A percentile compares a stretch with the other conserved stretches of the same genome.
Evolutionary conservation across 2,113 vertebrate species (phyloP).

Genomic region (Oncorhynchus gorbuscha): DNA sequence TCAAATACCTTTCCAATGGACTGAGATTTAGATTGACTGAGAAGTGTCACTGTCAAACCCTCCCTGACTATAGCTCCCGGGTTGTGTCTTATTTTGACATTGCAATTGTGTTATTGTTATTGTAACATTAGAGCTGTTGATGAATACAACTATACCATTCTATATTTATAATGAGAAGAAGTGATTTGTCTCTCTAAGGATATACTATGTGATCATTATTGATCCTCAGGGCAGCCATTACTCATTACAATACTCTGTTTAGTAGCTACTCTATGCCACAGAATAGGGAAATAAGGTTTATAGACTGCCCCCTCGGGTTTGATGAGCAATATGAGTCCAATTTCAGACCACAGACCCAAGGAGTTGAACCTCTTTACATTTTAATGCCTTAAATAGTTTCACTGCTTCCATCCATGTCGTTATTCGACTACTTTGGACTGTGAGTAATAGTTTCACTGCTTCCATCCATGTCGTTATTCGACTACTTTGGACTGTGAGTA

Average conservation of each 20-base stretch:
- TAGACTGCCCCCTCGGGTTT: background rate
- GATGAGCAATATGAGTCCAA: background rate
- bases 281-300: background rate
- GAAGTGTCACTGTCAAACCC: background rate
- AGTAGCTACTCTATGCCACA: background rate
- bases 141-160: background rate
- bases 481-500: too few species aligned
- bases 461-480: too few species aligned
- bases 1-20: background rate
- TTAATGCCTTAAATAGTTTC: constrained; percentile 32
- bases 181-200: background rate
- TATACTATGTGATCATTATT: too few species aligned
- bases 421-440: too few species aligned
- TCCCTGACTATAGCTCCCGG: background rate
- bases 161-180: background rate
- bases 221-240: too few species aligned
- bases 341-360: background rate
- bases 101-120: background rate
- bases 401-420: background rate
- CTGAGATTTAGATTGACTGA: background rate
- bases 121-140: background rate
- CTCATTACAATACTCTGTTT: too few species aligned
- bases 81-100: background rate
- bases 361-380: constrained; percentile 15
- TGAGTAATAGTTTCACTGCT: too few species aligned